phyloP scores from a whole-genome alignment of 2,797 vertebrate species.

The Hippopotamyrus pictus region DNA sequence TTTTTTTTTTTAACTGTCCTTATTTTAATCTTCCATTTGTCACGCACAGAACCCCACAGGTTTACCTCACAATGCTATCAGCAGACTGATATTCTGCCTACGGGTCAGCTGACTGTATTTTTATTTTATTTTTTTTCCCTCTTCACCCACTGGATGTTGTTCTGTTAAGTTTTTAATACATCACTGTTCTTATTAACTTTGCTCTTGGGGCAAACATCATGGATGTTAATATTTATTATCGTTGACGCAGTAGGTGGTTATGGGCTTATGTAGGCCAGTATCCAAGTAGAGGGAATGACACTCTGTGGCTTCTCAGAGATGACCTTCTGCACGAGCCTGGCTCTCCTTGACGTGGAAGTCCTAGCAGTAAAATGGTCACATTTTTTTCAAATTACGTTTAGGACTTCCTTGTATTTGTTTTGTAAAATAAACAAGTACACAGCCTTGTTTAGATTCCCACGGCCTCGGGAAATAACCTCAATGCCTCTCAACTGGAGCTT shows the following conservation, averaged over 20 bases:
- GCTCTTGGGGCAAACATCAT: background rate
- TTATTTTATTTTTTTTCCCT: background rate
- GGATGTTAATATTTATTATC: background rate
- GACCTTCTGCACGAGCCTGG: background rate
- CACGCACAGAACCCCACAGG: background rate
- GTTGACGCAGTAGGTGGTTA: background rate
- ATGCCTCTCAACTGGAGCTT: background rate
- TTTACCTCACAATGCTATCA: background rate
- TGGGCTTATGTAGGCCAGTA: background rate
- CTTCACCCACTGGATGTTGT: background rate
- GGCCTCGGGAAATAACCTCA: background rate
- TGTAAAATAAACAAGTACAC: conserved; percentile 7
- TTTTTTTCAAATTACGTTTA: background rate
- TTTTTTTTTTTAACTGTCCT: background rate
- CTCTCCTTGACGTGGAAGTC: background rate
- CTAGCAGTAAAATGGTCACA: background rate
- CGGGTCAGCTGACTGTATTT: background rate
- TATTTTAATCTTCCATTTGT: background rate
- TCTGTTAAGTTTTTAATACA: background rate
- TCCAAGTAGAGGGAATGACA: background rate
- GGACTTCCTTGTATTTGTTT: background rate
- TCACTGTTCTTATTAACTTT: background rate
- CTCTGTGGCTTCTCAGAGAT: background rate
- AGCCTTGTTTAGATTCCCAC: background rate
- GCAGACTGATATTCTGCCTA: background rate